A percentile compares a stretch with the other conserved stretches of the same genome.
phyloP scores from a whole-genome alignment of 1,140 invertebrate species.

The Nylanderia fulva region DNA sequence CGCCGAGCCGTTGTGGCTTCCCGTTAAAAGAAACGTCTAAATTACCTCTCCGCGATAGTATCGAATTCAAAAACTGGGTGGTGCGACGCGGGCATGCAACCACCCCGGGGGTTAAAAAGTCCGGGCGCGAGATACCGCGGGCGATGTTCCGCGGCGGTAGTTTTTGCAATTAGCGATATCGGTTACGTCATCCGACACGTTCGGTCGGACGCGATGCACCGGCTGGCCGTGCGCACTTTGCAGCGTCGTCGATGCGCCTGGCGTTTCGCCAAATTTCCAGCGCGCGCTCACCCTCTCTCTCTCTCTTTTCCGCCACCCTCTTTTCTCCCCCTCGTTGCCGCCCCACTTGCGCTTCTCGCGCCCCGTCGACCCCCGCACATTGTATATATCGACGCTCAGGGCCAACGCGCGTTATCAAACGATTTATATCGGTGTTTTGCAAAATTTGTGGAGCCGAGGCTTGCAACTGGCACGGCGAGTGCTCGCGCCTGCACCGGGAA shows the following conservation, averaged over 20 bases:
- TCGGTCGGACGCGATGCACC: conserved; percentile 55
- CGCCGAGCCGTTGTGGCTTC: conserved; percentile 36
- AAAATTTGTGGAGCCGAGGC: conserved; percentile 77
- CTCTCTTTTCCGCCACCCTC: not conserved
- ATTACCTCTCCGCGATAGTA: conserved; percentile 50
- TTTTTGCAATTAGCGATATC: conserved; percentile 82
- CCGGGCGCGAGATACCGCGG: conserved; percentile 7
- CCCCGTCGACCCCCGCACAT: conserved; percentile 20
- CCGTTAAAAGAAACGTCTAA: conserved; percentile 54
- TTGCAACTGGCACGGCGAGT: conserved; percentile 56
- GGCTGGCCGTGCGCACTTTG: conserved; percentile 61
- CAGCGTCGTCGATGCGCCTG: conserved; percentile 58
- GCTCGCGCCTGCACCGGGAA: conserved; percentile 32
- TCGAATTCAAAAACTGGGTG: conserved; percentile 41
- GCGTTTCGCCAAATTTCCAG: conserved; percentile 77
- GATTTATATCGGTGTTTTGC: conserved; percentile 81
- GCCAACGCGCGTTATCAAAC: conserved; percentile 79
- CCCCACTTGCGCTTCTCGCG: too few relatives aligned
- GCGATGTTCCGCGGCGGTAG: conserved; percentile 68
- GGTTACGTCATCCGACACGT: conserved; percentile 75
- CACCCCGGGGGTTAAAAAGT: conserved; percentile 69
- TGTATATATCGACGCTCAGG: conserved; percentile 75
- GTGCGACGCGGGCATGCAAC: too few relatives aligned
- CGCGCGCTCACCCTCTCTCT: not conserved
- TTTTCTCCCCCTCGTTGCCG: not conserved